Evolutionary conservation across 2,797 vertebrate species (phyloP).

Genomic region (Pseudochromis fuscus): DNA sequence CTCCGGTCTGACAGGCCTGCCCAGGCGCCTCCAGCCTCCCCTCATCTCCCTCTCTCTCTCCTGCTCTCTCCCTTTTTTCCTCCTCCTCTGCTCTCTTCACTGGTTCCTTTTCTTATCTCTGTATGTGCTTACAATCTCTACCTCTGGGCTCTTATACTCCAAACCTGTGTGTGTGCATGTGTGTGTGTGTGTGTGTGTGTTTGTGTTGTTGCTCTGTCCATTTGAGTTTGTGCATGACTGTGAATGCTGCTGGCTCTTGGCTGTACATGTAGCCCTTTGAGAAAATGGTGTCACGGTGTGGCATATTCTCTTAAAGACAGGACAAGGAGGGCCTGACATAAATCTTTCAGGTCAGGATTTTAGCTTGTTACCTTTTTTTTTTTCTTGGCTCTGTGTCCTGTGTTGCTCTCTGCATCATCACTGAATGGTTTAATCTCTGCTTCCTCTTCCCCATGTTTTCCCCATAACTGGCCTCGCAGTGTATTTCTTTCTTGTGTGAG

Average conservation of each 20-base stretch:
- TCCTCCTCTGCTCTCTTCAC: slow-evolving; percentile 55
- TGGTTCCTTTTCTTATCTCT: slow-evolving; percentile 73
- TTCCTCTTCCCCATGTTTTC: slow-evolving; percentile 55
- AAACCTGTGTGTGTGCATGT: slow-evolving; percentile 51
- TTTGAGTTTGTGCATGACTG: slow-evolving; percentile 71
- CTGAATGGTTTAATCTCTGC: slow-evolving; percentile 54
- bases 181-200: slow-evolving; percentile 43
- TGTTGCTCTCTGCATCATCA: slow-evolving; percentile 35
- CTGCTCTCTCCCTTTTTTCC: slow-evolving; percentile 24
- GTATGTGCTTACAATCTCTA: slow-evolving; percentile 68
- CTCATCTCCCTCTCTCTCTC: slow-evolving; percentile 58
- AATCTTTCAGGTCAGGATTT: slow-evolving; percentile 73
- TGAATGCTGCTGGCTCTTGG: slow-evolving; percentile 66
- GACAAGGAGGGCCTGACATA: slow-evolving; percentile 58
- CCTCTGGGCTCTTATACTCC: slow-evolving; percentile 72
- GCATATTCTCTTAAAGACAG: slow-evolving; percentile 72
- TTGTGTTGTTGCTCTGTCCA: slow-evolving; percentile 61
- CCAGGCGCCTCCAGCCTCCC: slow-evolving; percentile 72
- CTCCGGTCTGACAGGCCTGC: slow-evolving; percentile 81
- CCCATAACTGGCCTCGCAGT: slow-evolving; percentile 57
- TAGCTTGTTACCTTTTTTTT: slow-evolving; percentile 42
- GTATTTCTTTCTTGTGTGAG: slow-evolving; percentile 36
- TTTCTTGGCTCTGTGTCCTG: slow-evolving; percentile 38
- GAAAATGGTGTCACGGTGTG: slow-evolving; percentile 70
- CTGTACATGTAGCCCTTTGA: slow-evolving; percentile 72